Conservation (phyloP, 1,140 invertebrate genomes). For the Anoplolepis gracilipes region DNA sequence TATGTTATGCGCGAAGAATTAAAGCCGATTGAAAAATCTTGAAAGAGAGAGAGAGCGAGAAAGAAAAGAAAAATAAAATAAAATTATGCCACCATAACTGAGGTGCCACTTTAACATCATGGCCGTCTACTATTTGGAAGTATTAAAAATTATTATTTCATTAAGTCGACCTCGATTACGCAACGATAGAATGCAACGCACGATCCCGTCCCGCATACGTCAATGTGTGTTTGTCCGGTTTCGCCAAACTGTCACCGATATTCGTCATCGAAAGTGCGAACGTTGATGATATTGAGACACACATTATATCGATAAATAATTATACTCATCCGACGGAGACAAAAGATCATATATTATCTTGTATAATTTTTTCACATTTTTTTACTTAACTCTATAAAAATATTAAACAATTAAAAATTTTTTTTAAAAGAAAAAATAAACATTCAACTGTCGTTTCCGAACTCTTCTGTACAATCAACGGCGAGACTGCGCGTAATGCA, state of each 20-base stretch:
- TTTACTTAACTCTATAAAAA: not conserved
- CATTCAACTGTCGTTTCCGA: not conserved
- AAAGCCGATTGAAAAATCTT: not conserved
- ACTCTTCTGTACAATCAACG: slow-evolving; percentile 8
- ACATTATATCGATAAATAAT: not conserved
- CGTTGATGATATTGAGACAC: not conserved
- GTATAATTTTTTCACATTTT: not conserved
- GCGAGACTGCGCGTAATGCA: slow-evolving; percentile 4
- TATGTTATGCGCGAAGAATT: slow-evolving; percentile 14
- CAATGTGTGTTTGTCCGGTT: not conserved
- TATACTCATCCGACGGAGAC: not conserved
- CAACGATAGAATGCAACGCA: slow-evolving; percentile 25
- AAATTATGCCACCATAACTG: not conserved
- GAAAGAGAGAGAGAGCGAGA: not conserved
- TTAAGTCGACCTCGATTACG: slow-evolving; percentile 37
- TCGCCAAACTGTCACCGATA: slow-evolving; percentile 14
- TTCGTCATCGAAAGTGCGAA: not conserved
- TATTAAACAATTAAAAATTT: not conserved
- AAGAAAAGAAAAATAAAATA: not conserved
- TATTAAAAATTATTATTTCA: slow-evolving; percentile 22
- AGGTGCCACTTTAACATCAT: not conserved
- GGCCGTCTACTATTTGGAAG: not conserved
- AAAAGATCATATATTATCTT: not conserved
- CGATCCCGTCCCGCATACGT: not conserved
- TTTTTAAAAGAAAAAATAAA: not conserved